These are phyloP conservation scores for Heptranchias perlo DNA, from an alignment of 2,113 vertebrate species.

Conservation along the genomic window DNA sequence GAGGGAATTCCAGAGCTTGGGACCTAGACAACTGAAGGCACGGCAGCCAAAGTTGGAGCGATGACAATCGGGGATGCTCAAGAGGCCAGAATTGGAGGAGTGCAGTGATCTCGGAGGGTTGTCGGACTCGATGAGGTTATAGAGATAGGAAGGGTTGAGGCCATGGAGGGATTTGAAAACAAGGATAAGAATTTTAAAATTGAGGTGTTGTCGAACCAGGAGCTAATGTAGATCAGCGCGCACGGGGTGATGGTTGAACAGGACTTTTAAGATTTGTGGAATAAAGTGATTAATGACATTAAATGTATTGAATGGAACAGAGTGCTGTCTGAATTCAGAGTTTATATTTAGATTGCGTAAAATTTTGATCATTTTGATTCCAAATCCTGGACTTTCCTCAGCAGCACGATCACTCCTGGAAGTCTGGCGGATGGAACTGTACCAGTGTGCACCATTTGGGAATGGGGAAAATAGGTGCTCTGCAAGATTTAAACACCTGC, in stretches of 20 bases:
- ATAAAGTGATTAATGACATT: neutral
- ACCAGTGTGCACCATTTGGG: too few relatives aligned
- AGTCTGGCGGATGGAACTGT: neutral
- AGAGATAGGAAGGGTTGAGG: neutral
- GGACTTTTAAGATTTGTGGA: neutral
- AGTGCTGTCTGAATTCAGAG: neutral
- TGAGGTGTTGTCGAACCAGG: neutral
- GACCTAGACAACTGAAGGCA: neutral
- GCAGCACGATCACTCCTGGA: neutral
- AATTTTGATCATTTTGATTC: neutral
- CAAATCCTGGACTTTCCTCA: neutral
- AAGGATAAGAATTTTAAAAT: neutral
- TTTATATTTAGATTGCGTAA: neutral
- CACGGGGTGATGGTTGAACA: neutral
- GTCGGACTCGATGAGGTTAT: neutral
- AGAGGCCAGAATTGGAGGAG: neutral
- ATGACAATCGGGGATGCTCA: neutral
- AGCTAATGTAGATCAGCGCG: neutral
- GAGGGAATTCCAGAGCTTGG: neutral
- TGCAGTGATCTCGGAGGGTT: neutral
- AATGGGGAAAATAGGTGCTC: neutral
- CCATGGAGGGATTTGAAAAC: neutral
- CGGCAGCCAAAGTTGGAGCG: neutral
- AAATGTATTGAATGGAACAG: neutral
- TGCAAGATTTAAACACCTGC: neutral